Conservation (phyloP, 2,797 vertebrate genomes). For the Acrossocheilus fasciatus region DNA sequence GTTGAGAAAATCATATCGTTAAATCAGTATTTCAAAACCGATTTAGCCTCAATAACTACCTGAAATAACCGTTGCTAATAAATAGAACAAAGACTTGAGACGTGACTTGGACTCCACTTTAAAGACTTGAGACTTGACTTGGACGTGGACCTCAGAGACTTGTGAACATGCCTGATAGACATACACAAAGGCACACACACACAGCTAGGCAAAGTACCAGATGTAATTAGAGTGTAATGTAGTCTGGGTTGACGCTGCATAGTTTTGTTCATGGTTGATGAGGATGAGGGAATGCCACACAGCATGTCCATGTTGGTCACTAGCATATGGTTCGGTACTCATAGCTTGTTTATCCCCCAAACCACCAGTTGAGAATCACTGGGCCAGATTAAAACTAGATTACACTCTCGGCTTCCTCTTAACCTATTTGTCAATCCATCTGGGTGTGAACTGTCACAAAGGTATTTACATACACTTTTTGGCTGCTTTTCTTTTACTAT, state of each 20-base stretch:
- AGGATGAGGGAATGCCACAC: background rate
- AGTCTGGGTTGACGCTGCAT: background rate
- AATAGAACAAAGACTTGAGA: too few relatives aligned
- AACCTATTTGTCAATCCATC: background rate
- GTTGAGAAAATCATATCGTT: too few relatives aligned
- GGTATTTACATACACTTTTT: background rate
- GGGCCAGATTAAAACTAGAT: constrained; percentile 4
- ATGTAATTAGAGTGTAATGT: background rate
- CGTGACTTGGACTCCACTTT: too few relatives aligned
- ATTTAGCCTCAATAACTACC: too few relatives aligned
- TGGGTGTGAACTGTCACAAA: background rate
- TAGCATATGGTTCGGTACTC: background rate
- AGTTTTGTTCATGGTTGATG: background rate
- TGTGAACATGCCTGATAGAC: too few relatives aligned
- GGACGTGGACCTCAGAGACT: too few relatives aligned
- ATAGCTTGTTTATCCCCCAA: background rate
- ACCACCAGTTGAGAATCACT: background rate
- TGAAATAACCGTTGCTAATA: too few relatives aligned
- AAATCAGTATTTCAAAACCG: too few relatives aligned
- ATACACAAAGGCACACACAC: too few relatives aligned
- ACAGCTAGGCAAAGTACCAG: too few relatives aligned
- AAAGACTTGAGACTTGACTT: too few relatives aligned
- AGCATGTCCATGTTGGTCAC: background rate
- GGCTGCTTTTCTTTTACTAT: background rate
- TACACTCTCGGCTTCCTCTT: background rate